These are phyloP conservation scores for Henricia sp. DNA, from an alignment of 53 echinoderm and acorn worm genomes.

Conservation along the genomic window DNA sequence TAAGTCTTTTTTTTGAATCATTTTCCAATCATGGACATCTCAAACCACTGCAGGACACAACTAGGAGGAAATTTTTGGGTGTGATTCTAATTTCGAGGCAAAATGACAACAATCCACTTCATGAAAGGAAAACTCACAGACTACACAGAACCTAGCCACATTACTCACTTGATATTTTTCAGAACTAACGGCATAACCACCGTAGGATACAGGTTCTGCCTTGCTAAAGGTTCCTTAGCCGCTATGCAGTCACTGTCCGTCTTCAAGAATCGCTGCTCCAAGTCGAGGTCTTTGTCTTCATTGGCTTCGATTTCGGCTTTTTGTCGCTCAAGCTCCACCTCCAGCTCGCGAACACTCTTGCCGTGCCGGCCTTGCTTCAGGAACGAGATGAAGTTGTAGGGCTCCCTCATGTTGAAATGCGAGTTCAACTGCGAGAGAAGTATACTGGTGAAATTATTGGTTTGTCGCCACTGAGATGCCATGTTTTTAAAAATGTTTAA, in stretches of 20 bases:
- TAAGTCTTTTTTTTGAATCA: no score
- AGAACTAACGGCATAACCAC: slow-evolving; percentile 77
- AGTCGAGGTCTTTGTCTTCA: slow-evolving; percentile 93
- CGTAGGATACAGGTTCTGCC: slow-evolving; percentile 91
- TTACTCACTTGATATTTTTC: slow-evolving; percentile 84
- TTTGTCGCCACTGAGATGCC: no score
- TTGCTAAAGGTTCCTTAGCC: slow-evolving; percentile 75
- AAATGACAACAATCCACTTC: no score
- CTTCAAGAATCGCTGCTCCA: slow-evolving; percentile 84
- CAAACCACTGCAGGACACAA: no score
- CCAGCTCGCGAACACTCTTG: slow-evolving; percentile 63
- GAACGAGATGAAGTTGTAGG: slow-evolving; percentile 85
- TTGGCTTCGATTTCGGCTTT: slow-evolving; percentile 89
- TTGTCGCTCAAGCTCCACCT: slow-evolving; percentile 72
- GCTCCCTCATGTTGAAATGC: slow-evolving; percentile 88
- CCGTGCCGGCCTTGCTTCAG: slow-evolving; percentile 80
- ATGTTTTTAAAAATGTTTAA: no score
- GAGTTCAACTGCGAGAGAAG: slow-evolving; percentile 76
- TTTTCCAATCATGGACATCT: no score
- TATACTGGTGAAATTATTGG: no score
- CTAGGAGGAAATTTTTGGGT: no score
- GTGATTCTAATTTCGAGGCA: no score
- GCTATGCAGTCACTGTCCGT: slow-evolving; percentile 88
- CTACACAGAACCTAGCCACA: no score
- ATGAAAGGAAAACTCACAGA: no score